Percentiles rank a stretch among this genome's conserved stretches.
Evolutionary conservation across 2,797 vertebrate genomes (phyloP).

Genomic region (Cephalopachus bancanus): DNA sequence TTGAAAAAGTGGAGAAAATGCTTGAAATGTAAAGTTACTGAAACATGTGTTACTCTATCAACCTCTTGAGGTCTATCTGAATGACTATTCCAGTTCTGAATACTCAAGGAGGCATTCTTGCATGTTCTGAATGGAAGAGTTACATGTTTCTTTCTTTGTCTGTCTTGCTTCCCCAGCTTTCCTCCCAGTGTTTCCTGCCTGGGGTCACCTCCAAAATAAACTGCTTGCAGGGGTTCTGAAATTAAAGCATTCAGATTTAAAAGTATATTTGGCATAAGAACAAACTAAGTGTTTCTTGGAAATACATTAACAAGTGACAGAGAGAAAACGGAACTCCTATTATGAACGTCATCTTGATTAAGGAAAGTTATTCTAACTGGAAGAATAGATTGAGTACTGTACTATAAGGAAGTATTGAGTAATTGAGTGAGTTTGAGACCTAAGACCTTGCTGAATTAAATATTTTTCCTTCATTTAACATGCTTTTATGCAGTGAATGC

Average conservation of each 20-base stretch:
- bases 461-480: not conserved
- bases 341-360: not conserved
- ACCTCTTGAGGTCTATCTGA: not conserved
- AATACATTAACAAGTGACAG: not conserved
- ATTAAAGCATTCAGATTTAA: constrained; percentile 2
- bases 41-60: not conserved
- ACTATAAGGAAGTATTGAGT: not conserved
- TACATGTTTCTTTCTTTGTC: not conserved
- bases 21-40: constrained; percentile 10
- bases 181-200: not conserved
- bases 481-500: not conserved
- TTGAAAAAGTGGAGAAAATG: constrained; percentile 21
- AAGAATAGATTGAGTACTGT: not conserved
- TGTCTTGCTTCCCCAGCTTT: not conserved
- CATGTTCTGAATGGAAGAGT: not conserved
- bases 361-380: not conserved
- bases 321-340: not conserved
- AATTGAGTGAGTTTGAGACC: not conserved
- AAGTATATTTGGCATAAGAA: constrained; percentile 20
- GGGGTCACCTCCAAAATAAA: constrained; percentile 3
- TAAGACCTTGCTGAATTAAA: not conserved
- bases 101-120: not conserved
- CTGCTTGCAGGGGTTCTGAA: not conserved
- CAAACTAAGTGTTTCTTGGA: constrained; percentile 16
- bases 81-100: not conserved